Percentiles rank a stretch among this genome's conserved stretches.
Evolutionary conservation across 2,113 vertebrate genomes (phyloP).

Genomic region (Eulacestoma nigropectus): DNA sequence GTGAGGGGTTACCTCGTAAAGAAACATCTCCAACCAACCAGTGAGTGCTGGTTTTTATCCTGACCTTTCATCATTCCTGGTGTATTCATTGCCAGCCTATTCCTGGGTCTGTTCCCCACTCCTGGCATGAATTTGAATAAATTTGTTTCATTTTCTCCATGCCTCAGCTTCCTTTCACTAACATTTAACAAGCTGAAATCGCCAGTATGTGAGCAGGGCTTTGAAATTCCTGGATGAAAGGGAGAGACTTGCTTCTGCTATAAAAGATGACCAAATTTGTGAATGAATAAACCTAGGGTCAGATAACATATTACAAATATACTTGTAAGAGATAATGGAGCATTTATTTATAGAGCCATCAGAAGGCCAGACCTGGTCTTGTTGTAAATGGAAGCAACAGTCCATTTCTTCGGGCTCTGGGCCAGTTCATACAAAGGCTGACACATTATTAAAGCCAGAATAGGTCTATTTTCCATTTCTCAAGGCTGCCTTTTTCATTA

Average conservation of each 20-base stretch:
- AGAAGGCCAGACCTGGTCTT: not conserved
- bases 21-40: not conserved
- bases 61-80: not conserved
- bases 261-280: not conserved
- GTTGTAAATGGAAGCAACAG: conserved; percentile 12
- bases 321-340: conserved; percentile 32
- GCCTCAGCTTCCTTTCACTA: not conserved
- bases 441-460: conserved; percentile 10
- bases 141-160: not conserved
- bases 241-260: not conserved
- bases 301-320: not conserved
- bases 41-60: not conserved
- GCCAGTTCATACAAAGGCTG: conserved; percentile 33
- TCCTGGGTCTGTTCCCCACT: not conserved
- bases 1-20: not conserved
- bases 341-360: conserved; percentile 33
- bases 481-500: not conserved
- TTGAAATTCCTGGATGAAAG: not conserved
- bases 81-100: not conserved
- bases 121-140: not conserved
- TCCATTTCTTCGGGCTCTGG: conserved; percentile 6
- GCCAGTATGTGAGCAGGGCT: not conserved
- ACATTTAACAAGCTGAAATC: not conserved
- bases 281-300: conserved; percentile 28
- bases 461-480: not conserved